These are phyloP conservation scores for Schizopygopsis malacanthus DNA, from an alignment of 2,797 vertebrate species.

Conservation along the genomic window DNA sequence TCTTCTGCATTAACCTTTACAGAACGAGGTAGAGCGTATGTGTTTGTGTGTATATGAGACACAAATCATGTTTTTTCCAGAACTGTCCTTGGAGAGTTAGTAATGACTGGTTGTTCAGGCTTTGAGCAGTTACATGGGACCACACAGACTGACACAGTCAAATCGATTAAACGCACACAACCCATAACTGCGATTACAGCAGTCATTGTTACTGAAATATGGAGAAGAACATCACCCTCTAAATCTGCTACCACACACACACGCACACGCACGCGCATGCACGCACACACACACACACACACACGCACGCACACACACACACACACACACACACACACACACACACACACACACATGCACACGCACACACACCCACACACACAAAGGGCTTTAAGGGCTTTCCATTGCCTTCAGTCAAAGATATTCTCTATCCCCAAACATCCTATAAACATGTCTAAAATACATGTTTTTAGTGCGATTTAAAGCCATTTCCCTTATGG, in stretches of 20 bases:
- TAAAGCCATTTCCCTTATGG: background rate
- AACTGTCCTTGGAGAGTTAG: slow-evolving; percentile 27
- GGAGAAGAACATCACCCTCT: background rate
- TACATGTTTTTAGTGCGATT: background rate
- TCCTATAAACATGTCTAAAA: background rate
- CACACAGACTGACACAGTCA: slow-evolving; percentile 38
- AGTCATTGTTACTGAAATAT: background rate
- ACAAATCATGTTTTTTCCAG: slow-evolving; percentile 3
- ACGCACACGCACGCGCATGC: fast-evolving
- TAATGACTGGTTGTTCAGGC: slow-evolving; percentile 37
- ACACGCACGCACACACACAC: background rate
- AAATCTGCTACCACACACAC: background rate
- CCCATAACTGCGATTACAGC: background rate
- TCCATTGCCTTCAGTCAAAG: background rate
- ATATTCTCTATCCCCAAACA: background rate
- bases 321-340: no score
- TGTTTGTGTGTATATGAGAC: background rate
- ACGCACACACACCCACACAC: background rate
- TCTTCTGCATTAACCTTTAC: slow-evolving; percentile 20
- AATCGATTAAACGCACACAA: slow-evolving; percentile 28
- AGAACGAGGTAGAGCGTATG: background rate
- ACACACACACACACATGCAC: background rate
- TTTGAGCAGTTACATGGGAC: slow-evolving; percentile 38
- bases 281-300: background rate
- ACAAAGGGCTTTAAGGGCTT: background rate